These are phyloP conservation scores for Rhadina sibilatrix DNA, from an alignment of 2,113 vertebrate species.

Conservation along the genomic window DNA sequence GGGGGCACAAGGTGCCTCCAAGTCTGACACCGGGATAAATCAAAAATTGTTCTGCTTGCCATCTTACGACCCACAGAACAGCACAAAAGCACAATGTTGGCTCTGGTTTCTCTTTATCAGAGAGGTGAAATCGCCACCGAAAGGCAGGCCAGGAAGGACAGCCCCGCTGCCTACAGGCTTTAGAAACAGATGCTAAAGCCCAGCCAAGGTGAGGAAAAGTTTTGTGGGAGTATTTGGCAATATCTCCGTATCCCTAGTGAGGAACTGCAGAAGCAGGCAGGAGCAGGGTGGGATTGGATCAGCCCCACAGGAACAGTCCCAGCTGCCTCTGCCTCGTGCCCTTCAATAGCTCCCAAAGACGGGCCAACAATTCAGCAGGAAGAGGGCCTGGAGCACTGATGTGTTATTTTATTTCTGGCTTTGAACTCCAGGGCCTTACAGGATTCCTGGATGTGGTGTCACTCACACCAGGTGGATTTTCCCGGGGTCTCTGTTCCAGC, in stretches of 20 bases:
- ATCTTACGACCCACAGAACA: neutral
- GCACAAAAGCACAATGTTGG: neutral
- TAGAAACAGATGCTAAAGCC: neutral
- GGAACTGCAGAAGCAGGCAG: neutral
- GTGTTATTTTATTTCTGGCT: neutral
- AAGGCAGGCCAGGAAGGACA: neutral
- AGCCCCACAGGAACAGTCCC: neutral
- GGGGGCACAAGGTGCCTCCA: neutral
- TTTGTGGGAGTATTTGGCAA: neutral
- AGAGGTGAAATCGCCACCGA: neutral
- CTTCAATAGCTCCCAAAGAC: neutral
- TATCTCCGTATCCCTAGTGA: neutral
- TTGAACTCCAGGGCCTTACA: neutral
- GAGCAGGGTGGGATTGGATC: neutral
- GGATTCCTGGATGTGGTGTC: neutral
- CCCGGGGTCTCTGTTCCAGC: neutral
- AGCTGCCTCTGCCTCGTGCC: neutral
- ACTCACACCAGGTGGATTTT: slow-evolving; percentile 7
- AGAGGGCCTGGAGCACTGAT: neutral
- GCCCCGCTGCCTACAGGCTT: neutral
- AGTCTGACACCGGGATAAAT: neutral
- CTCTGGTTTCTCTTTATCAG: neutral
- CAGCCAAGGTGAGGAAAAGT: neutral
- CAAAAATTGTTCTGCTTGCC: neutral
- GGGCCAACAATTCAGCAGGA: neutral